Evolutionary conservation across 2,113 vertebrate genomes (phyloP), one percentile per base, ranked within the genome.

Genomic region (Phylloscopus trochilus): DNA sequence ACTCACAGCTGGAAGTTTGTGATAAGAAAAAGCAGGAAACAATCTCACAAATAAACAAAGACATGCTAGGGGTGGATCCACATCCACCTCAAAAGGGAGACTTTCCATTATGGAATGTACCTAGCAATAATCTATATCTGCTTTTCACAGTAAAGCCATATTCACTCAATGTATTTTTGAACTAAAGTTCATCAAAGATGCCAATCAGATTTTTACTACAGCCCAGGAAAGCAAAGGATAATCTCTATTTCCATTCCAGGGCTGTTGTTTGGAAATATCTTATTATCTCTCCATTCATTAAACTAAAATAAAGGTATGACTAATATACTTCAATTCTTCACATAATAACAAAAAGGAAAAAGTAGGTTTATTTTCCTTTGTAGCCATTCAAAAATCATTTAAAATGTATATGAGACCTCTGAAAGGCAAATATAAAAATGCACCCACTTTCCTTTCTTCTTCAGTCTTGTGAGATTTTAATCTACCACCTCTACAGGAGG

Each of bases 21-120:
- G 97, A 98, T 97, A 97, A 97, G 87, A 43, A 86, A 92, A 96
- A 95, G 93, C 81, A 96, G 97, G 97, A 98, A 98, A 95, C 56
- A 74, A 89, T 20, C 84, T 59, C 69, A 81, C 83, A 97, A 97
- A 97, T 92, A 97, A 97, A 96, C 70, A 96, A 95, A 94, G 81
- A 92, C 93, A 19, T 18, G 52, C 75, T 91, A 74, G 92, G 90
- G 58, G 93, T 90, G 89, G 93, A 94, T 92, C 93, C 66, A 83
- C 66, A 49, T 27, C 53, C 84, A 91, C 70, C 72, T 88, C 76
- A 73, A 95, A 92, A 74, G 13, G 47, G 90, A 91, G 63, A 81
- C 70, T 96, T 95, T 94, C 92, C 91, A 90, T 70, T 64, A 75
- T 53, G 90, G 75, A 95, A 95, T 33, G n/a, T 91, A 85, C 77